Percentiles rank a stretch among this genome's conserved stretches.
Conservation (phyloP, 2,797 vertebrate species). For the Allenopithecus nigroviridis region DNA sequence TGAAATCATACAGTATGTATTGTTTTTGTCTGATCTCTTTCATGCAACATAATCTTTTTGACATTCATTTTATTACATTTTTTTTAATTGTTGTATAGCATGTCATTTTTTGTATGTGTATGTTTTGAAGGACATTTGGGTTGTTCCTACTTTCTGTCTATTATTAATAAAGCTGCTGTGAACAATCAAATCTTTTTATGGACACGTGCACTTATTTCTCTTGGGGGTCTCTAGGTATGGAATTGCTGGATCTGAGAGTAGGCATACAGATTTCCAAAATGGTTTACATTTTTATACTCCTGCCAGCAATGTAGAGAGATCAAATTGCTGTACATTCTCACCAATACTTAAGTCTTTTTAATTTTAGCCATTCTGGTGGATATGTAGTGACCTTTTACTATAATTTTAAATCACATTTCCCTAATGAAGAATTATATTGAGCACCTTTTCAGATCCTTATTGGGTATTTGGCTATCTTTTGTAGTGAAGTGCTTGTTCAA, state of each 20-base stretch:
- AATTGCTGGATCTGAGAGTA: not conserved
- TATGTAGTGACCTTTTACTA: slow-evolving; percentile 6
- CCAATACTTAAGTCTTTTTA: not conserved
- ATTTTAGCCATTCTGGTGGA: not conserved
- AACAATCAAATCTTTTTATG: slow-evolving; percentile 6
- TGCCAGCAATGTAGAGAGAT: slow-evolving; percentile 18
- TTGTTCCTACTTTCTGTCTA: slow-evolving; percentile 21
- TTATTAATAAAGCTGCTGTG: slow-evolving; percentile 16
- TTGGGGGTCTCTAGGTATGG: not conserved
- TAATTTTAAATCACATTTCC: slow-evolving; percentile 42
- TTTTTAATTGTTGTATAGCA: not conserved
- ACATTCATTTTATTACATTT: not conserved
- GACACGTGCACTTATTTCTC: not conserved
- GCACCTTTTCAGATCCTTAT: slow-evolving; percentile 16
- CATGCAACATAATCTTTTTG: not conserved
- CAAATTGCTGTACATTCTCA: slow-evolving; percentile 24
- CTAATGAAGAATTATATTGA: slow-evolving; percentile 27
- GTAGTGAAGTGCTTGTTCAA: slow-evolving; percentile 19
- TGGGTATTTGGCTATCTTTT: slow-evolving; percentile 21
- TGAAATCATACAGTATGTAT: not conserved
- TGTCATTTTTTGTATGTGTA: slow-evolving; percentile 11
- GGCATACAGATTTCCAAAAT: not conserved
- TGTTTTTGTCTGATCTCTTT: slow-evolving; percentile 10
- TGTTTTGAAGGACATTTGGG: not conserved
- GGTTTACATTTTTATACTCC: not conserved